Evolutionary conservation across 2,113 vertebrate genomes (phyloP).

Genomic region (Malurus alboscapulatus): DNA sequence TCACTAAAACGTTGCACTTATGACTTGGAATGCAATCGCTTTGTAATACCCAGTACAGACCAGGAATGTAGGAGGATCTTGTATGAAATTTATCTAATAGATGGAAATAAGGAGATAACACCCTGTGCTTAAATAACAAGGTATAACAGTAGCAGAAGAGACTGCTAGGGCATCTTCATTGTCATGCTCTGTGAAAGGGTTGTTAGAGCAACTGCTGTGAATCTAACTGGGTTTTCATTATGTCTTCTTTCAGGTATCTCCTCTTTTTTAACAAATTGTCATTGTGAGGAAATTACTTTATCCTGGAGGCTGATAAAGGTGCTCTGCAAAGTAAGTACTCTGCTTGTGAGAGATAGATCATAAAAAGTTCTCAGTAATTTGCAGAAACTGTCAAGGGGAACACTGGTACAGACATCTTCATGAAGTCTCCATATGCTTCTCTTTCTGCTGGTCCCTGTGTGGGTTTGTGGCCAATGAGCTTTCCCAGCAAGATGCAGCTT

Average conservation of each 20-base stretch:
- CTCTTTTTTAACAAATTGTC: background rate
- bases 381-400: background rate
- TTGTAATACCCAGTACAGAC: background rate
- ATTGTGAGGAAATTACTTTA: background rate
- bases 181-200: background rate
- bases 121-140: background rate
- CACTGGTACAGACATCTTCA: background rate
- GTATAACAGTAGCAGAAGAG: background rate
- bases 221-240: background rate
- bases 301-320: background rate
- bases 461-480: background rate
- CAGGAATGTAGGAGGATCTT: background rate
- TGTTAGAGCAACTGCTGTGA: rapidly evolving
- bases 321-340: background rate
- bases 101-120: background rate
- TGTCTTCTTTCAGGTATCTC: background rate
- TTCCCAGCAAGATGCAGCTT: background rate
- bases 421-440: rapidly evolving
- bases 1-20: background rate
- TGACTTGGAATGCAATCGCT: rapidly evolving
- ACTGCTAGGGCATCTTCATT: background rate
- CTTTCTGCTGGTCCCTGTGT: background rate
- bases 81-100: background rate
- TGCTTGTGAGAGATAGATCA: background rate
- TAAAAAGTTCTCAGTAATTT: background rate